Conservation (phyloP, 2,797 vertebrate species). For the Dromococcyx pavoninus region DNA sequence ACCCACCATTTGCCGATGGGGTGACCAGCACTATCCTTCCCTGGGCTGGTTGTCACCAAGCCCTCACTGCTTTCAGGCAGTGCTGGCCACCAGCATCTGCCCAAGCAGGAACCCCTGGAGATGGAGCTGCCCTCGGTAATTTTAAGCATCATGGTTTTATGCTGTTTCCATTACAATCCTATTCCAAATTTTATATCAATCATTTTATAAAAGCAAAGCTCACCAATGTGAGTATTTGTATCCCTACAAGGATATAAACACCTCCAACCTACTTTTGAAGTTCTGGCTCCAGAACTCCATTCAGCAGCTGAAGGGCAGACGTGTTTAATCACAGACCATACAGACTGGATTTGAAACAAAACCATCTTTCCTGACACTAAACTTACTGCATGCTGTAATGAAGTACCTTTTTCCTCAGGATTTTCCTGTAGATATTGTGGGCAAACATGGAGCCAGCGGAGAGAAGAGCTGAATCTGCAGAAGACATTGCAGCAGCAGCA, state of each 20-base stretch:
- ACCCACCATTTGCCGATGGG: accelerated
- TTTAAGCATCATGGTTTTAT: background rate
- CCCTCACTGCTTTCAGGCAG: background rate
- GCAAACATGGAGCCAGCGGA: slow-evolving; percentile 63
- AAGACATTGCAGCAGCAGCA: slow-evolving; percentile 69
- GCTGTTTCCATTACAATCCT: background rate
- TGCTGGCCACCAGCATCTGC: background rate
- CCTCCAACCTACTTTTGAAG: background rate
- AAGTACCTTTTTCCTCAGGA: slow-evolving; percentile 63
- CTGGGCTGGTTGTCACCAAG: background rate
- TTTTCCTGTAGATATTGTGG: slow-evolving; percentile 73
- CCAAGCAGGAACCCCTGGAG: background rate
- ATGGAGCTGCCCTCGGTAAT: background rate
- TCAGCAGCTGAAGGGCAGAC: background rate
- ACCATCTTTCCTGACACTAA: background rate
- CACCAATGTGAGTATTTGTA: background rate
- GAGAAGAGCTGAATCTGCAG: slow-evolving; percentile 73
- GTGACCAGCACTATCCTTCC: background rate
- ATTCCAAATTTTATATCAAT: background rate
- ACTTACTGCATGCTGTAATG: background rate
- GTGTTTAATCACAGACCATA: background rate
- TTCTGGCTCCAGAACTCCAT: background rate
- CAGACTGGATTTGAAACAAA: background rate
- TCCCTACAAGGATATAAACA: background rate
- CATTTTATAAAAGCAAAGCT: background rate